Conservation (phyloP, 2,113 vertebrate species). For the Salvelinus sp. region DNA sequence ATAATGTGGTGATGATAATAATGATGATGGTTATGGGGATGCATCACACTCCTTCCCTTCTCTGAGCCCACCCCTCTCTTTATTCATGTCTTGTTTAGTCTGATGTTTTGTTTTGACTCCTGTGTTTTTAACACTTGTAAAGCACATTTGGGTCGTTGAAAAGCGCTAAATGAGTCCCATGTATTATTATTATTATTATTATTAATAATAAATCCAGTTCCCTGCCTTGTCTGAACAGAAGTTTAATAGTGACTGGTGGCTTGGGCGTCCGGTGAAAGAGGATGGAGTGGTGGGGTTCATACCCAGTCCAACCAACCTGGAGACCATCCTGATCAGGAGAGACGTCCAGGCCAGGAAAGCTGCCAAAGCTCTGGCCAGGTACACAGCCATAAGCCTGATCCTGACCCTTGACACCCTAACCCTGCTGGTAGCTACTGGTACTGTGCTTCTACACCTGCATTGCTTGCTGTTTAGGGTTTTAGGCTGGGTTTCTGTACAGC, state of each 20-base stretch:
- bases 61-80: neutral
- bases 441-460: no score
- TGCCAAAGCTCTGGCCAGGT: conserved; percentile 96
- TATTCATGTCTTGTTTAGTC: no score
- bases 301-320: conserved; percentile 97
- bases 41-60: neutral
- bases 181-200: neutral
- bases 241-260: conserved; percentile 99
- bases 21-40: neutral
- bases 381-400: conserved; percentile 24
- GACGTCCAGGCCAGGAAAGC: conserved; percentile 97
- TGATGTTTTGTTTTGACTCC: no score
- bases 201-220: neutral
- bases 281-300: conserved; percentile 98
- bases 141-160: no score
- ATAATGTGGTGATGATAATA: neutral
- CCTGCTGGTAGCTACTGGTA: neutral
- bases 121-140: no score
- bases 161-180: no score
- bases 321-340: conserved; percentile 94
- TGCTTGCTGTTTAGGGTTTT: no score
- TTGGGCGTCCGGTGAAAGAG: conserved; percentile 95
- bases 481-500: no score
- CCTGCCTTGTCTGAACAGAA: conserved; percentile 74
- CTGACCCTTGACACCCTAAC: no score